Conservation (phyloP, 2,113 vertebrate species). For the Pandion haliaetus region DNA sequence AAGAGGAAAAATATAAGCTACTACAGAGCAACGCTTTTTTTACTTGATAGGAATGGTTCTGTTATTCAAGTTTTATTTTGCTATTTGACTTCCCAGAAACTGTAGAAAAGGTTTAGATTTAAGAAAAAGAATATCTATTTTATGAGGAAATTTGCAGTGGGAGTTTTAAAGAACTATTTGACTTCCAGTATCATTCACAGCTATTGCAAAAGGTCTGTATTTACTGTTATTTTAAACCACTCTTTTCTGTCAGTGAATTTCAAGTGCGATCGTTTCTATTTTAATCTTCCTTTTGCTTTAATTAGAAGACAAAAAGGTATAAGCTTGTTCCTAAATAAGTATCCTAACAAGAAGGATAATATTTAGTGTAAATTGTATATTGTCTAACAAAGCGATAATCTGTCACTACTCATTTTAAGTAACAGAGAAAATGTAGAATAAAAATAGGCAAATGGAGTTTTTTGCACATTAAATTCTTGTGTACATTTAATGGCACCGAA, state of each 20-base stretch:
- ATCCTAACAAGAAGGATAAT: slow-evolving; percentile 18
- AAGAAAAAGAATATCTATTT: slow-evolving; percentile 8
- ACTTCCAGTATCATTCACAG: slow-evolving; percentile 31
- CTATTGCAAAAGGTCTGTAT: slow-evolving; percentile 22
- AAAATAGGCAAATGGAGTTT: not conserved
- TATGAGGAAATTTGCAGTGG: slow-evolving; percentile 34
- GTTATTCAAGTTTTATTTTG: slow-evolving; percentile 54
- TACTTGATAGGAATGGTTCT: not conserved
- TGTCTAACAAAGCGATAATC: slow-evolving; percentile 5
- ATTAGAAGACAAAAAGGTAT: slow-evolving; percentile 58
- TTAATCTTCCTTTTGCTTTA: slow-evolving; percentile 36
- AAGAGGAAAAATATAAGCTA: slow-evolving; percentile 63
- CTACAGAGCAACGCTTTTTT: slow-evolving; percentile 31
- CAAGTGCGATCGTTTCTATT: slow-evolving; percentile 29
- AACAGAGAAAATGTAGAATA: slow-evolving; percentile 4
- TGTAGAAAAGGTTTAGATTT: slow-evolving; percentile 7
- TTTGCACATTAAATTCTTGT: not conserved
- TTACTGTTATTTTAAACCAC: slow-evolving; percentile 32
- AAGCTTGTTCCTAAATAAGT: slow-evolving; percentile 34
- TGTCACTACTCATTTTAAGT: slow-evolving; percentile 34
- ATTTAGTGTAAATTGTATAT: slow-evolving; percentile 22
- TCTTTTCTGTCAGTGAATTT: slow-evolving; percentile 30
- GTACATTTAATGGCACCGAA: not conserved
- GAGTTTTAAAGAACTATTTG: slow-evolving; percentile 55
- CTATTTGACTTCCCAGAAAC: slow-evolving; percentile 16